Conservation (phyloP, 2,888 invertebrate genomes). For the Galeopsomyia nigrocyanea region DNA sequence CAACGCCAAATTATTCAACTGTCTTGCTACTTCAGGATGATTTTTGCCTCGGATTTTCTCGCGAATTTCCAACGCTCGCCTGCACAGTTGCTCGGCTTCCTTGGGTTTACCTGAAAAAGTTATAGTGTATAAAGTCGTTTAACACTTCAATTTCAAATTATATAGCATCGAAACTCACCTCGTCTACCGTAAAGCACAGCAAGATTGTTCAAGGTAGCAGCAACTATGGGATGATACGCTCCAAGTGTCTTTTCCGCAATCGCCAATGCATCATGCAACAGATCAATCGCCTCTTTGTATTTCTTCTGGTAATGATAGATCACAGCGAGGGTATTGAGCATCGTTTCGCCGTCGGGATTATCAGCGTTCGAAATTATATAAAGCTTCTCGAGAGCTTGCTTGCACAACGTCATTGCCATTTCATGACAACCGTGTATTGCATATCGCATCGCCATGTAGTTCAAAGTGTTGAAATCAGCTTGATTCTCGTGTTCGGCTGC, state of each 20-base stretch:
- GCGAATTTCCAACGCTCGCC: conserved; percentile 96
- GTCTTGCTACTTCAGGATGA: conserved; percentile 99
- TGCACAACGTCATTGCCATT: conserved; percentile 99
- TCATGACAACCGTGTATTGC: conserved; percentile 98
- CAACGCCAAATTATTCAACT: conserved; percentile 97
- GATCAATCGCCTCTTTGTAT: conserved; percentile 98
- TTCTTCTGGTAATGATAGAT: conserved; percentile 99
- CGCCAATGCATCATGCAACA: conserved; percentile 96
- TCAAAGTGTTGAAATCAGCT: conserved; percentile 94
- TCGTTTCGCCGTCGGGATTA: conserved; percentile 99
- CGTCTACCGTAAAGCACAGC: conserved; percentile 99
- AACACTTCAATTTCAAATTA: not conserved
- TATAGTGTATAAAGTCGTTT: not conserved
- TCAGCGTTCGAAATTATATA: conserved; percentile 99
- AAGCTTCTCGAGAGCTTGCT: conserved; percentile 98
- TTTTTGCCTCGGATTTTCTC: conserved; percentile 98
- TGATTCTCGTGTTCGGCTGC: conserved; percentile 98
- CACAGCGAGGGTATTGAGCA: conserved; percentile 98
- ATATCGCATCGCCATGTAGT: conserved; percentile 99
- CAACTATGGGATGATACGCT: conserved; percentile 98
- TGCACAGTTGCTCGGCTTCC: conserved; percentile 99
- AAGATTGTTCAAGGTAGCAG: conserved; percentile 98
- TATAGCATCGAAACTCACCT: conserved; percentile 70
- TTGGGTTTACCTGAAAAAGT: conserved; percentile 84
- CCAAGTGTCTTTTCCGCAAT: conserved; percentile 99